A percentile compares a stretch with the other conserved stretches of the same genome.
These are phyloP conservation scores for Psilopogon haemacephalus DNA, from an alignment of 2,113 vertebrate genomes.

Conservation along the genomic window DNA sequence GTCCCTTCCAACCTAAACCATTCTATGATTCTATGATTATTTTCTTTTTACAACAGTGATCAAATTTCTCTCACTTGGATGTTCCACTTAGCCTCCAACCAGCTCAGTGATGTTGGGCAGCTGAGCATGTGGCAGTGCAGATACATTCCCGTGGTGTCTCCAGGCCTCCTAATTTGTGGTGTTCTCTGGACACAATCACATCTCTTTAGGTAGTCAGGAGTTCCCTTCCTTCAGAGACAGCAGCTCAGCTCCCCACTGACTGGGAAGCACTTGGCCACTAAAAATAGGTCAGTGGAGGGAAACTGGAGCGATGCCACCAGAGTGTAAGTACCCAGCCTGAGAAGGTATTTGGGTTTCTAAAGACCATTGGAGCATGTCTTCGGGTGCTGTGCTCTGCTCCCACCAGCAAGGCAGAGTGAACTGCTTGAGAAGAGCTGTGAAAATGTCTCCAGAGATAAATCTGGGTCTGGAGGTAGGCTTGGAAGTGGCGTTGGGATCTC, in stretches of 20 bases:
- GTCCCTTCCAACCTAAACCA: too few species aligned
- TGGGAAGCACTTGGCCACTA: background rate
- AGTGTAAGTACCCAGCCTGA: background rate
- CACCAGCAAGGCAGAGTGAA: background rate
- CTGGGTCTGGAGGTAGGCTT: constrained; percentile 53
- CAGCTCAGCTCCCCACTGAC: background rate
- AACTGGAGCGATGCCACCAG: background rate
- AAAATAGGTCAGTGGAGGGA: background rate
- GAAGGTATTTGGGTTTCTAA: background rate
- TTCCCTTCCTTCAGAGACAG: background rate
- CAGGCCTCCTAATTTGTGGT: background rate
- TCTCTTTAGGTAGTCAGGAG: background rate
- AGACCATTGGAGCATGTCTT: background rate
- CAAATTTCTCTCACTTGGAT: too few species aligned
- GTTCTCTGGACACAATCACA: background rate
- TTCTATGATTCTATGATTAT: too few species aligned
- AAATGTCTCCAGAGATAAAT: constrained; percentile 50
- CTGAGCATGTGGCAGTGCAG: background rate
- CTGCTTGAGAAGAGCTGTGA: constrained; percentile 49
- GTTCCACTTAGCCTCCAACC: too few species aligned
- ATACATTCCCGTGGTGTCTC: background rate
- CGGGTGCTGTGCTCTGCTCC: background rate
- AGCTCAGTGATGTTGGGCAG: background rate
- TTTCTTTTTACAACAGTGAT: too few species aligned
- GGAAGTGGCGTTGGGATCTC: constrained; percentile 57